Evolutionary conservation across 1,140 invertebrate genomes (phyloP).

Genomic region (Drosophila dunni): DNA sequence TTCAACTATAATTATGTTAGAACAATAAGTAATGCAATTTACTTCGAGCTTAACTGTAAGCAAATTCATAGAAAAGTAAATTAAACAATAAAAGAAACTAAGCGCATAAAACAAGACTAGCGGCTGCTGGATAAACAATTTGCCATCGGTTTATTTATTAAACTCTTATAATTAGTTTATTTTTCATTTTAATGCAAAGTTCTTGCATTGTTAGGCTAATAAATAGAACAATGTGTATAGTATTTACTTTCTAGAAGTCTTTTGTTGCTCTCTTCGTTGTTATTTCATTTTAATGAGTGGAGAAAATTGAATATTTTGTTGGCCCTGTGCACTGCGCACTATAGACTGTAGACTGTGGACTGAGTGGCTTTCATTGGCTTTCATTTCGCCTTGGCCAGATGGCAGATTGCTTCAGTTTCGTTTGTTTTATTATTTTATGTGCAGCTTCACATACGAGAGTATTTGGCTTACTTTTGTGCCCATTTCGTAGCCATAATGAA

Average conservation of each 20-base stretch:
- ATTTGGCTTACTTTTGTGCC: slow-evolving; percentile 53
- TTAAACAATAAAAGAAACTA: background rate
- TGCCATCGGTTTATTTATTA: slow-evolving; percentile 12
- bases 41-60: background rate
- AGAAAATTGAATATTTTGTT: slow-evolving; percentile 77
- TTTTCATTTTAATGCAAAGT: slow-evolving; percentile 17
- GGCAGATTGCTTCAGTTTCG: slow-evolving; percentile 19
- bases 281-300: slow-evolving; percentile 81
- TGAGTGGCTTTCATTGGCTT: slow-evolving; percentile 6
- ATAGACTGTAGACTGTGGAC: too few relatives aligned
- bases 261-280: slow-evolving; percentile 42
- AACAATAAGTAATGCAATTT: background rate
- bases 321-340: slow-evolving; percentile 13
- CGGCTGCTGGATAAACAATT: background rate
- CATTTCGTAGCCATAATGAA: slow-evolving; percentile 54
- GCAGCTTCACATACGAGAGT: slow-evolving; percentile 54
- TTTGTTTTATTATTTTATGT: slow-evolving; percentile 65
- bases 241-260: background rate
- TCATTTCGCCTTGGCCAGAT: slow-evolving; percentile 11
- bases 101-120: background rate
- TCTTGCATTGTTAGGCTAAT: slow-evolving; percentile 10
- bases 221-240: background rate
- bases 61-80: background rate
- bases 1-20: background rate
- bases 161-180: slow-evolving; percentile 30